phyloP scores from a whole-genome alignment of 2,797 vertebrate species.

The Carduelis carduelis region DNA sequence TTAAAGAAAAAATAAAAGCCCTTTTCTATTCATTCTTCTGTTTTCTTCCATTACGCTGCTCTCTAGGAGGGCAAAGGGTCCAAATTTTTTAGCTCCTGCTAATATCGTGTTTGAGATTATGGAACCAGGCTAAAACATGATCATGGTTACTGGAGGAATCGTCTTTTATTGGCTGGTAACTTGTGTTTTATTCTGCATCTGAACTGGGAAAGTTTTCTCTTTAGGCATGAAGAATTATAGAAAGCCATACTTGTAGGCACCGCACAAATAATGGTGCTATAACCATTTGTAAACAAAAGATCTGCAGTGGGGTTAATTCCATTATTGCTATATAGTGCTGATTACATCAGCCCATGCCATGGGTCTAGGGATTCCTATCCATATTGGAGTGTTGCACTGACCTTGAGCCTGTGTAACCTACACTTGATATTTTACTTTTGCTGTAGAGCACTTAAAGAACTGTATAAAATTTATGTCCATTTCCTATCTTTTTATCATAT shows the following conservation, averaged over 20 bases:
- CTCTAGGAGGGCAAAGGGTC: not conserved
- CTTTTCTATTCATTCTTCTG: not conserved
- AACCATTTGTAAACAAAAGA: not conserved
- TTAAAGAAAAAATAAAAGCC: not conserved
- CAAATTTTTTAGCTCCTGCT: not conserved
- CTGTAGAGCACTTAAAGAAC: not conserved
- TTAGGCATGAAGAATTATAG: not conserved
- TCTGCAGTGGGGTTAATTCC: not conserved
- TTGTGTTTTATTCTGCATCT: not conserved
- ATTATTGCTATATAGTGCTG: not conserved
- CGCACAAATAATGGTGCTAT: not conserved
- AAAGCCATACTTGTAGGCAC: not conserved
- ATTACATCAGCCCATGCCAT: not conserved
- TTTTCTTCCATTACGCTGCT: not conserved
- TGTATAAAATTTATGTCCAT: not conserved
- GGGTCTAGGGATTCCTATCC: not conserved
- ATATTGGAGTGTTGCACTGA: not conserved
- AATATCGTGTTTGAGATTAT: not conserved
- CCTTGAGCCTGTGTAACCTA: not conserved
- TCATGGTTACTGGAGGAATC: not conserved
- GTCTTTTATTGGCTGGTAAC: not conserved
- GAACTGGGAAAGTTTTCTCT: not conserved
- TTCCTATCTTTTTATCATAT: not conserved
- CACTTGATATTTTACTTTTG: not conserved
- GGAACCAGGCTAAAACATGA: not conserved